Evolutionary conservation across 2,113 vertebrate species (phyloP), one percentile per base, ranked within the genome.

Genomic region (Corythornis cristatus): DNA sequence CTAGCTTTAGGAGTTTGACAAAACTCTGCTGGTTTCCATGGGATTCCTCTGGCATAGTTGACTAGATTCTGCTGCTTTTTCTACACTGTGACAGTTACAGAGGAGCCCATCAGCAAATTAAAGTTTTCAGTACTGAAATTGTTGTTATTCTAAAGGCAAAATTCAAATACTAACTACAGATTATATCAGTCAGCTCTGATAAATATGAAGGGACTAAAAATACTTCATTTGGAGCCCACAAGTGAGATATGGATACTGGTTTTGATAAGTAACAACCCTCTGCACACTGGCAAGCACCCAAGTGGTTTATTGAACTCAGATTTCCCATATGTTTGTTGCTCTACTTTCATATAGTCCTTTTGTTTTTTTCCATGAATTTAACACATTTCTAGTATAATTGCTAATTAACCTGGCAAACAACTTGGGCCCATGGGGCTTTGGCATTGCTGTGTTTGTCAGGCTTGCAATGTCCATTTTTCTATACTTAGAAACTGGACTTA

Each of bases 181-280:
- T 94, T 80, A 73, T 64, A 73, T 68, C 21, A 89, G 58, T 90
- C 96, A 91, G 68, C 58, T 56, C 83, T 92, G 75, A 88, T 89
- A 89, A 96, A 92, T 73, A 11, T 42, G 23, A 60, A 66, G 65
- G 83, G 15, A 78, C 92, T 97, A 91, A 97, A 97, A 96, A 96
- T 97, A 96, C 21, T 77, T 58, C 58, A 20, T 54, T 76, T 81
- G 78, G 61, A 91, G 88, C 72, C 71, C 93, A 84, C 93, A 95
- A 54, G 45, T 68, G 92, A 97, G 82, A 76, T 80, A 20, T 56
- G 93, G 95, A 76, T 96, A 85, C 89, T 96, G 96, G 40, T 89
- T 95, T 91, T 48, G 64, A 95, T 95, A 83, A 95, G 90, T 83
- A 90, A 48, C 74, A 93, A 45, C 57, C 35, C n/a, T 75, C 46